Evolutionary conservation across 2,888 invertebrate species (phyloP), one percentile per base, ranked within the genome.

Genomic region (Caenorhabditis sinica): DNA sequence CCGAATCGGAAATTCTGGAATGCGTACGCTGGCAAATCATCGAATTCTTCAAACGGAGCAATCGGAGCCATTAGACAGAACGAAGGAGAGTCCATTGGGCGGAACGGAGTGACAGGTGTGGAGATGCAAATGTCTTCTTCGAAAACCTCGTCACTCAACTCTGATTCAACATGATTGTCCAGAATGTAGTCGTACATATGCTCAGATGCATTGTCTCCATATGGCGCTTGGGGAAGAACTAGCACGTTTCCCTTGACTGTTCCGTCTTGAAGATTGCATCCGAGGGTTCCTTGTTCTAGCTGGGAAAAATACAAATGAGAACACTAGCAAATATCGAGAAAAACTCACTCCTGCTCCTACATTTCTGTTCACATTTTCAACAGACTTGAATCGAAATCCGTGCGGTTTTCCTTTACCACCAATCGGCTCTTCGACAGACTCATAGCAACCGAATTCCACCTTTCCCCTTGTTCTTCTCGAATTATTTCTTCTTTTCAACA

Each of bases 91-190:
- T 68, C 61, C n/a, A 20, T 23, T 6, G 8, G 36, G 28, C 25
- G 36, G 25, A 58, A 28, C 11, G 66, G 40, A 20, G 40, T 28
- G 33, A 28, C 51, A 15, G 30, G 40, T 36, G 53, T 49, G n/a
- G 66, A 17, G 9, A 56, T 53, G 11, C 20, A 66, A 43, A 66
- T 53, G 15, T 66, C 58, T 25, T 56, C 66, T 30, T 73, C 61
- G 23, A 75, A 75, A 13, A 66, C 77, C 8, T 69, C 77, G 23
- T 80, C 80, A 25, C 72, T 73, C 30, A 63, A 20, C 20, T 65
- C 72, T 8, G 80, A 80, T 53, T 56, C 56, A n/a, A 56, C 33
- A 5, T 33, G 43, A 30, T 53, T 66, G 30, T 80, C 66, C 23
- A 36, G 36, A 15, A 80, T 80, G 23, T 60, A 60, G n/a, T 77